Evolutionary conservation across 2,797 vertebrate genomes (phyloP), one percentile per base, ranked within the genome.

Genomic region (Dromococcyx pavoninus): DNA sequence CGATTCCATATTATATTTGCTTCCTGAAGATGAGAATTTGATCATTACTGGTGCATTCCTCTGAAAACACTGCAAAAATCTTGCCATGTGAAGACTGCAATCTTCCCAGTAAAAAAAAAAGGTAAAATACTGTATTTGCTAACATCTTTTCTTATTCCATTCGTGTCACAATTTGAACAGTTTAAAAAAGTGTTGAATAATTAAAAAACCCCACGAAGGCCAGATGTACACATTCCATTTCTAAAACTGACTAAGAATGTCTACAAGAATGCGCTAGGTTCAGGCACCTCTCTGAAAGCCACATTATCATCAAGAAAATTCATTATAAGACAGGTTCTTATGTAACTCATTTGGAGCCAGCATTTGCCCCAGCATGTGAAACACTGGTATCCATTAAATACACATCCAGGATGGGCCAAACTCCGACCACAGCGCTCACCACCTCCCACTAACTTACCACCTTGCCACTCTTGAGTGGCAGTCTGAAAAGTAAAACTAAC

Each of bases 321-420:
- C 30, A 16, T 27, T 19, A 2, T 13, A 72, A 54, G n/a, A 51
- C 0, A 2, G 32, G 48, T 35, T 53, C 37, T 46, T 28, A 56
- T 86, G 21, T 17, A 66, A 28, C 41, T 44, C 5, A 11, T 50
- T 2, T 54, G 70, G 57, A 89, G 72, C 37, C 69, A 88, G 57
- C 32, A 54, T 22, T 1, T 71, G 37, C 30, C 32, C 53, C 69
- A 80, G 28, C 25, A 70, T 16, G 6, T 0, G 0, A 33, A 79
- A 35, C 5, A 5, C 3, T 50, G 60, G 14, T 14, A 9, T 35
- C 43, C 3, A 4, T 23, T 5, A 32, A 66, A 53, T 3, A 2
- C 0, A 0, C 11, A 53, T 3, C 69, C 65, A 50, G 39, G 53
- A 64, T 10, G 61, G 61, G 50, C 65, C 28, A 41, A 41, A 79